These are phyloP conservation scores for Salvator merianae DNA, from an alignment of 2,113 vertebrate species.

Conservation along the genomic window DNA sequence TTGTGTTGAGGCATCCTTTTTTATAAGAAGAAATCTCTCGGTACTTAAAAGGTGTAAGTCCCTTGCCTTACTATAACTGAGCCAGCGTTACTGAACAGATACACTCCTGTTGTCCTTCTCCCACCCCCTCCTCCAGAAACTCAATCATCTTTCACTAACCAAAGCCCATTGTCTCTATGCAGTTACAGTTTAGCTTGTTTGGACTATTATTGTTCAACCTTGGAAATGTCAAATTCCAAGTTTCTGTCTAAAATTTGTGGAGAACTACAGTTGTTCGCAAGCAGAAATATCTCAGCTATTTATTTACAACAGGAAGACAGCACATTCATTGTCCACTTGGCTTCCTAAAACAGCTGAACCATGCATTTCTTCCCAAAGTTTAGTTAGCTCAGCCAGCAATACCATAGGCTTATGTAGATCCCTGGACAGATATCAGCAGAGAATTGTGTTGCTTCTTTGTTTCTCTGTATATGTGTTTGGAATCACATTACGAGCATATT, in stretches of 20 bases:
- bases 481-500: neutral
- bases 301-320: neutral
- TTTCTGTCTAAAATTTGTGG: neutral
- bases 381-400: neutral
- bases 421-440: neutral
- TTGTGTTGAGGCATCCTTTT: too few relatives aligned
- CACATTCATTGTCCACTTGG: neutral
- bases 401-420: neutral
- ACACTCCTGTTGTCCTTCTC: neutral
- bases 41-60: neutral
- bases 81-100: neutral
- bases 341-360: neutral
- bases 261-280: neutral
- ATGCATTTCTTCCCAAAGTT: neutral
- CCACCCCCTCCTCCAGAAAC: neutral
- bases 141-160: neutral
- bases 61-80: neutral
- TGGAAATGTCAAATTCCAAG: slow-evolving; percentile 12
- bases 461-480: neutral
- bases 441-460: neutral
- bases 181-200: neutral
- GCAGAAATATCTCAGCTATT: slow-evolving; percentile 16
- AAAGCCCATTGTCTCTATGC: neutral
- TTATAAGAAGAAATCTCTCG: too few relatives aligned
- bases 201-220: neutral